Conservation (phyloP, 2,113 vertebrate species). For the Danionella cerebrum region DNA sequence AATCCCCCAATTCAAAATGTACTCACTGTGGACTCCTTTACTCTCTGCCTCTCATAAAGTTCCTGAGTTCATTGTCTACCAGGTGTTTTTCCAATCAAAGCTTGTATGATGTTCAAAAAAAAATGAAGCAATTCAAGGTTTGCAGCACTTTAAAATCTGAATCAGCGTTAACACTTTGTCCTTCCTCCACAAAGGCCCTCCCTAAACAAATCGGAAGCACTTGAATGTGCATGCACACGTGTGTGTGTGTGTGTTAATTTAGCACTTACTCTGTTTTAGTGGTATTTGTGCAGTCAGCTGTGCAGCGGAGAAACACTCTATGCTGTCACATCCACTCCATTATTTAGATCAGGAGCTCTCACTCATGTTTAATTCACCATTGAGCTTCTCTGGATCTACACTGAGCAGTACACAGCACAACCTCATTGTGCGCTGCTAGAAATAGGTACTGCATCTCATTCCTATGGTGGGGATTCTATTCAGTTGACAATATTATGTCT, state of each 20-base stretch:
- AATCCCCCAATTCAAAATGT: too few relatives aligned
- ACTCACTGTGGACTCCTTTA: too few relatives aligned
- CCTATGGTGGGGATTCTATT: too few relatives aligned
- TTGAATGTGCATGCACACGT: not conserved
- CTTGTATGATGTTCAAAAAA: too few relatives aligned
- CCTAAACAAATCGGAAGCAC: not conserved
- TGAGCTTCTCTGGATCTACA: conserved; percentile 32
- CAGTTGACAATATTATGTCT: too few relatives aligned
- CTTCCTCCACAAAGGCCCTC: conserved; percentile 1
- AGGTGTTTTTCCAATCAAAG: too few relatives aligned
- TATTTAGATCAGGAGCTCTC: conserved; percentile 50
- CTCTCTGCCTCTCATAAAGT: too few relatives aligned
- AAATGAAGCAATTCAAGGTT: too few relatives aligned
- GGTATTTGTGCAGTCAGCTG: conserved; percentile 37
- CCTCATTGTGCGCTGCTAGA: conserved; percentile 16
- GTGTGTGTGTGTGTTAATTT: conserved; percentile 22
- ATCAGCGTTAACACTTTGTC: not conserved
- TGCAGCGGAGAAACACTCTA: conserved; percentile 37
- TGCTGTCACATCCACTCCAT: conserved; percentile 52
- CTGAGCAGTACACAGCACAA: conserved; percentile 22
- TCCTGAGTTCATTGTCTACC: too few relatives aligned
- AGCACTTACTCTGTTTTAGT: conserved; percentile 36
- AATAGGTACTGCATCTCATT: too few relatives aligned
- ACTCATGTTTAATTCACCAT: conserved; percentile 55
- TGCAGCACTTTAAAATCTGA: too few relatives aligned